Evolutionary conservation across 2,888 invertebrate species (phyloP), one percentile per base, ranked within the genome.

Genomic region (Serrognathus titanus): DNA sequence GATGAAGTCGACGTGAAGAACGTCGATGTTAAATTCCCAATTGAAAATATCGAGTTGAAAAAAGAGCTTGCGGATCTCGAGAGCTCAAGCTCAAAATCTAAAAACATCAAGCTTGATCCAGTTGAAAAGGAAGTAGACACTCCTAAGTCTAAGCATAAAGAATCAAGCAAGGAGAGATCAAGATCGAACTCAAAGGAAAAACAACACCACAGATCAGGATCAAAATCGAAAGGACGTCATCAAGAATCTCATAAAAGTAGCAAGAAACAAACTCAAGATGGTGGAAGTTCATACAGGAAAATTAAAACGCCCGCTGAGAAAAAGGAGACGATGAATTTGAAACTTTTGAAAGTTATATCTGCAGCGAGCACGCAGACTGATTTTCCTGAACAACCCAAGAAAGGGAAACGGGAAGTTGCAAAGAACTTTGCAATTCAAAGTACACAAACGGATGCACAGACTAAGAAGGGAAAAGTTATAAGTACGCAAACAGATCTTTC

Each of bases 251-350:
- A 31, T 7, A 31, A 31, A 7, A 31, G 24, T 6, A 31, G 24
- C 24, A 31, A 31, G 24, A 31, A 31, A 6, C 6, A 31, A 31
- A 31, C 24, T 7, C 12, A 11, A 31, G 12, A 12, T 10, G 4
- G 48, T 40, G 16, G 53, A 47, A 31, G 45, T 4, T 31, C 24
- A 1, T 11, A 39, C 35, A 50, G 45, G 36, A 55, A 55, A 45
- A 35, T 55, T 45, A 55, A 55, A 50, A 55, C 55, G 16, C 45
- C 55, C 9, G 55, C 55, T 20, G 55, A 55, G 13, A 55, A 55
- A 43, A 55, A 55, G 38, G 55, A 45, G 45, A 55, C 55, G 10
- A 35, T 12, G 16, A 31, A 31, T 31, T 31, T 31, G 24, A 47
- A 47, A 12, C 10, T 45, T 45, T 37, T 16, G 36, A 55, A 55